These are phyloP conservation scores for Platorchestia sp. DNA, from an alignment of 1,140 invertebrate species.

Conservation along the genomic window DNA sequence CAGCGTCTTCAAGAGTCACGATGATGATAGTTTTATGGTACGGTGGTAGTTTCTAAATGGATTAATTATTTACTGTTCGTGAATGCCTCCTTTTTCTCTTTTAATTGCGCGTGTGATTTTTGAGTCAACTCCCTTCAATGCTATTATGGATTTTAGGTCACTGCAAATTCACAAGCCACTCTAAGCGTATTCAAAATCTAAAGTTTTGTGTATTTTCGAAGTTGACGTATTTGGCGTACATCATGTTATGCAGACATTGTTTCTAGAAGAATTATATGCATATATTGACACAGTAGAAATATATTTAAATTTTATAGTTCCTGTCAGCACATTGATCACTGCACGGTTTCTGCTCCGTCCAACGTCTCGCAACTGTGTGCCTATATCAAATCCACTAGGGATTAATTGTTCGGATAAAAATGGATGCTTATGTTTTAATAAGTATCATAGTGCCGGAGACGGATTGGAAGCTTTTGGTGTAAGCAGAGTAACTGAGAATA, in stretches of 20 bases:
- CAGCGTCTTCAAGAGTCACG: slow-evolving; percentile 74
- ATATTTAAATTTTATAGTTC: not conserved
- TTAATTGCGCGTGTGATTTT: not conserved
- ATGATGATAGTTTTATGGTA: not conserved
- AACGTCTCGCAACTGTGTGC: not conserved
- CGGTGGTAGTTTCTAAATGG: not conserved
- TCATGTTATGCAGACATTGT: not conserved
- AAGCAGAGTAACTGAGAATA: too few species aligned
- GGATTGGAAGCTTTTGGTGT: too few species aligned
- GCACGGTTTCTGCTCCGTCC: not conserved
- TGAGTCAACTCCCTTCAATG: too few species aligned
- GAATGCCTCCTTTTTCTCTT: not conserved
- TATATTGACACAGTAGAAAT: not conserved
- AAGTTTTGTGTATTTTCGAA: not conserved
- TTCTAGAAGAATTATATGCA: not conserved
- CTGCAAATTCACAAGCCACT: not conserved
- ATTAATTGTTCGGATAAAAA: too few species aligned
- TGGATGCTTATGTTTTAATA: too few species aligned
- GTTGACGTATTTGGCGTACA: not conserved
- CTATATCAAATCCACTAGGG: not conserved
- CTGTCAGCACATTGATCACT: not conserved
- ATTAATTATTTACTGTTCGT: not conserved
- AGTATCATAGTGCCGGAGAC: too few species aligned
- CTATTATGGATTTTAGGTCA: too few species aligned
- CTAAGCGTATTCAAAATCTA: not conserved